These are phyloP conservation scores for Kryptolebias ocellatus DNA, from an alignment of 2,797 vertebrate species.

Conservation along the genomic window DNA sequence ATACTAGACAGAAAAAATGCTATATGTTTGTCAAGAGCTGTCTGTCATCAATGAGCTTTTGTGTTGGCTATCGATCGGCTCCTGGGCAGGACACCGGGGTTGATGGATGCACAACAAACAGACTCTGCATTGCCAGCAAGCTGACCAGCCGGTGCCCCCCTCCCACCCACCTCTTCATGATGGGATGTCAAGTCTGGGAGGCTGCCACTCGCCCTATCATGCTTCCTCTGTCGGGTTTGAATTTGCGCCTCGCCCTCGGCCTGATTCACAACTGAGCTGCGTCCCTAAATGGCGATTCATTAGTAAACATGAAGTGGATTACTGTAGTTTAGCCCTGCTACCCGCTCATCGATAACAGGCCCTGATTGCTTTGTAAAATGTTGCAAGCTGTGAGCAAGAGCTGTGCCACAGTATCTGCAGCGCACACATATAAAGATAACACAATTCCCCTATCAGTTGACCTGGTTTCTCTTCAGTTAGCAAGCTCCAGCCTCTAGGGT, in stretches of 20 bases:
- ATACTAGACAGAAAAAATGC: constrained; percentile 81
- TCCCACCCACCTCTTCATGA: constrained; percentile 41
- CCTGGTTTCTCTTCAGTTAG: constrained; percentile 77
- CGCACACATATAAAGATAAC: constrained; percentile 74
- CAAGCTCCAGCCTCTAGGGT: constrained; percentile 67
- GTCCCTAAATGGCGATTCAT: constrained; percentile 67
- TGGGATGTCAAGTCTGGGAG: constrained; percentile 65
- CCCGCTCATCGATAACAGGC: constrained; percentile 60
- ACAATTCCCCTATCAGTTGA: constrained; percentile 75
- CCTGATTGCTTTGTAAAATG: constrained; percentile 71
- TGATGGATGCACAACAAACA: constrained; percentile 83
- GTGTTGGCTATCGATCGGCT: constrained; percentile 80
- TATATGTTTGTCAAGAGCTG: constrained; percentile 82
- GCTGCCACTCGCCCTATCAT: constrained; percentile 18
- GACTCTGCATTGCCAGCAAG: constrained; percentile 77
- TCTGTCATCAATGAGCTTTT: constrained; percentile 82
- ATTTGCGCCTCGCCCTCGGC: constrained; percentile 28
- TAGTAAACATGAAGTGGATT: constrained; percentile 74
- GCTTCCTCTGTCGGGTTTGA: constrained; percentile 26
- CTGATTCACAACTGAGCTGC: constrained; percentile 29
- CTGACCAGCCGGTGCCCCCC: constrained; percentile 42
- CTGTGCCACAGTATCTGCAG: constrained; percentile 57
- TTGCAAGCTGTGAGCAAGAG: constrained; percentile 54
- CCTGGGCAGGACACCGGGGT: constrained; percentile 68
- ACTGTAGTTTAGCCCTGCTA: constrained; percentile 67